A percentile compares a stretch with the other conserved stretches of the same genome.
These are phyloP conservation scores for Sphaerodactylus townsendi DNA, from an alignment of 2,113 vertebrate species.

Conservation along the genomic window DNA sequence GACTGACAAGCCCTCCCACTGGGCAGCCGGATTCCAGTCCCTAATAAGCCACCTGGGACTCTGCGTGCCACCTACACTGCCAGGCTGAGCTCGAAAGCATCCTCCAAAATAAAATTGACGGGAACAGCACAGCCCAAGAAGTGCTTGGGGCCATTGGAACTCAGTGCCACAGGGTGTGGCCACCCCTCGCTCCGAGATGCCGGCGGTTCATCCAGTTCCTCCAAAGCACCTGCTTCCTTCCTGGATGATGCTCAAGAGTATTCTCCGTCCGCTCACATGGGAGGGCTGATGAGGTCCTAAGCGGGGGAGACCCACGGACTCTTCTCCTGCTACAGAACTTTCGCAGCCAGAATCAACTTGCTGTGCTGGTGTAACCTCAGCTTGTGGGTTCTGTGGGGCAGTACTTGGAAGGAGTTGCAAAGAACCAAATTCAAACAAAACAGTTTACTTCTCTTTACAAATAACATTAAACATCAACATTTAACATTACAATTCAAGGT, in stretches of 20 bases:
- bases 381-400: too few species aligned
- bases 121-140: too few species aligned
- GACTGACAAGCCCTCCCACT: neutral
- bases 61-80: neutral
- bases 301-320: too few species aligned
- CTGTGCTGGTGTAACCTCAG: too few species aligned
- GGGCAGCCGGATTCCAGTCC: neutral
- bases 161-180: neutral
- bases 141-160: neutral
- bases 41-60: neutral
- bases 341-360: too few species aligned
- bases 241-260: neutral
- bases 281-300: neutral
- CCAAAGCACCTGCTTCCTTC: neutral
- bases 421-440: too few species aligned
- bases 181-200: neutral
- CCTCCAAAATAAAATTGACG: too few species aligned
- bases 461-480: too few species aligned
- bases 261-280: neutral
- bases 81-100: neutral
- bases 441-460: too few species aligned
- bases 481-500: too few species aligned
- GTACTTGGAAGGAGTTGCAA: too few species aligned
- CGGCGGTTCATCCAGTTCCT: neutral
- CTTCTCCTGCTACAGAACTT: too few species aligned